These are phyloP conservation scores for Cavia aperea DNA, from an alignment of 2,113 vertebrate species.

Conservation along the genomic window DNA sequence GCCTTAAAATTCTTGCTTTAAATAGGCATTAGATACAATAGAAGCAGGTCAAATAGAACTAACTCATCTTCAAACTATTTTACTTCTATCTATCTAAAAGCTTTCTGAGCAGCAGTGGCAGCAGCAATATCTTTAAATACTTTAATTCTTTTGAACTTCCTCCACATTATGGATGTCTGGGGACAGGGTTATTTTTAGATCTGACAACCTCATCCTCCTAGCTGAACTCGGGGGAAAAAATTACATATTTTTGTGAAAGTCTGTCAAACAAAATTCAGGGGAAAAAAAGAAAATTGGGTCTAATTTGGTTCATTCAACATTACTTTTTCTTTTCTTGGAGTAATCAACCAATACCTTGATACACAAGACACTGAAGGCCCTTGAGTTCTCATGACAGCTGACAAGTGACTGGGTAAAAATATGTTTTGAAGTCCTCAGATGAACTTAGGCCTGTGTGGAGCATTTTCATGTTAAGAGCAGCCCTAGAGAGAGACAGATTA, in stretches of 20 bases:
- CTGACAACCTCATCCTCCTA: slow-evolving; percentile 53
- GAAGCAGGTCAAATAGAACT: neutral
- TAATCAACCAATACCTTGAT: slow-evolving; percentile 47
- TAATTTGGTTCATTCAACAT: slow-evolving; percentile 54
- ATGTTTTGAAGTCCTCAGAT: slow-evolving; percentile 26
- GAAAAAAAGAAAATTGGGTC: slow-evolving; percentile 29
- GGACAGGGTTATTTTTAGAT: slow-evolving; percentile 60
- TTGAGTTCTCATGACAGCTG: neutral
- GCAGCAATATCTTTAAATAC: slow-evolving; percentile 35
- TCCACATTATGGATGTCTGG: slow-evolving; percentile 46
- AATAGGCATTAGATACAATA: neutral
- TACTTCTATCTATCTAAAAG: neutral
- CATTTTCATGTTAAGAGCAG: neutral
- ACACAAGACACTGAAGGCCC: slow-evolving; percentile 11
- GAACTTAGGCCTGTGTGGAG: slow-evolving; percentile 19
- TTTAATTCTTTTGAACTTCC: slow-evolving; percentile 55
- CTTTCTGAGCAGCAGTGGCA: neutral
- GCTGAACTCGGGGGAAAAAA: slow-evolving; percentile 36
- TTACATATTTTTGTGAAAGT: slow-evolving; percentile 45
- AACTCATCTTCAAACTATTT: neutral
- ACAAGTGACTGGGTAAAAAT: neutral
- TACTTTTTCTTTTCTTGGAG: slow-evolving; percentile 46
- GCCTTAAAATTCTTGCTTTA: slow-evolving; percentile 23
- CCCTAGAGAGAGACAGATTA: neutral
- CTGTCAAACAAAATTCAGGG: slow-evolving; percentile 50